Conservation (phyloP, 2,888 invertebrate genomes). For the Axea sp. region DNA sequence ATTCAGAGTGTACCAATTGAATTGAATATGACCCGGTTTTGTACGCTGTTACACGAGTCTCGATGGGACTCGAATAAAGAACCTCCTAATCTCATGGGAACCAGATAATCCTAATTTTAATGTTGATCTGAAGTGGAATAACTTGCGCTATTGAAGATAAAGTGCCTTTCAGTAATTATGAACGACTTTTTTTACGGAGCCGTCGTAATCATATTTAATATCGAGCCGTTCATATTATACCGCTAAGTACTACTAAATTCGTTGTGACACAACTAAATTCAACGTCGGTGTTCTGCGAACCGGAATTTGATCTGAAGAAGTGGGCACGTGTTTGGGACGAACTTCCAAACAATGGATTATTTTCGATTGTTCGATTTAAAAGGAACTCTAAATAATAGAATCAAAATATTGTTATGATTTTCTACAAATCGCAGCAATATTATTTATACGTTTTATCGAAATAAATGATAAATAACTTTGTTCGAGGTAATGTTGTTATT, state of each 20-base stretch:
- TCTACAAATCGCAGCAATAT: no score
- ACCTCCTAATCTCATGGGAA: slow-evolving; percentile 68
- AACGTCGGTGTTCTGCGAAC: slow-evolving; percentile 17
- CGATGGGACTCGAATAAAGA: slow-evolving; percentile 67
- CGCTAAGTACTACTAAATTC: slow-evolving; percentile 17
- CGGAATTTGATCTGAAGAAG: slow-evolving; percentile 35
- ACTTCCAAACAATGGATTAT: slow-evolving; percentile 25
- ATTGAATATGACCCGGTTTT: slow-evolving; percentile 67
- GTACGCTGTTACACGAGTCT: slow-evolving; percentile 60
- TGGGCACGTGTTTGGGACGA: slow-evolving; percentile 39
- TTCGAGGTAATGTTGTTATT: no score
- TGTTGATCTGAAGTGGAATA: slow-evolving; percentile 65
- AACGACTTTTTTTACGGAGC: slow-evolving; percentile 39
- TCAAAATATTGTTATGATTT: slow-evolving; percentile 24
- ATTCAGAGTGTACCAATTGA: slow-evolving; percentile 67
- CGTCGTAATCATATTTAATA: slow-evolving; percentile 40
- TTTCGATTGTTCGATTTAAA: slow-evolving; percentile 18
- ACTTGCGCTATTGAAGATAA: slow-evolving; percentile 30
- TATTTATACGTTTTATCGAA: no score
- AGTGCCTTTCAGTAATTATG: slow-evolving; percentile 54
- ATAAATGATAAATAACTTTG: no score
- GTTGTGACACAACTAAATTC: slow-evolving; percentile 7
- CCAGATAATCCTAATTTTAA: slow-evolving; percentile 72
- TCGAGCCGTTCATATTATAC: slow-evolving; percentile 7
- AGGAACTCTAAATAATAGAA: slow-evolving; percentile 16